Base-by-base conservation (phyloP, 2,888 invertebrate species). In the Torymus texanus region DNA sequence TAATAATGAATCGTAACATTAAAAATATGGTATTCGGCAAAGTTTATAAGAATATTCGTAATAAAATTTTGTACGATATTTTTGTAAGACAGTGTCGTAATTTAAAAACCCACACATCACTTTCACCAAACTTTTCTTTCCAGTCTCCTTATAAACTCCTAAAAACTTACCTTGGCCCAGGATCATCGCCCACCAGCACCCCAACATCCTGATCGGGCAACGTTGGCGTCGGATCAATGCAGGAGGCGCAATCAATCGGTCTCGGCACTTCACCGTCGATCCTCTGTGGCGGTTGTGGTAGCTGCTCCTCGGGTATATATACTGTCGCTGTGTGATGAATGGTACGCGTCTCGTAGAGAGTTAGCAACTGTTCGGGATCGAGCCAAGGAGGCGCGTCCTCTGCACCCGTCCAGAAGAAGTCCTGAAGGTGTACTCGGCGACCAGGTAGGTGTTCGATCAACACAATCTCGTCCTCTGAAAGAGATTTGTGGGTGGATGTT, bases 331-430 rank as follows among this genome's bases (percentile, higher is more conserved):
- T 86, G 68, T 87, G 89, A 77, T 88, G 87, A 53, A 88, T 78
- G 18, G 90, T 89, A 65, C 84, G 86, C n/a, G 88, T 89, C 81
- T 90, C 88, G 84, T 89, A 88, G 29, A 87, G 83, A 0, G 85
- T 89, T 66, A 90, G 78, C 2, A 87, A 85, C 53, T 90, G 90
- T 61, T 92, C 93, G 63, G 91, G 91, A 85, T 91, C 93, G 84
- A 92, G 92, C 86, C 91, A 93, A 11, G 93, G 92, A 0, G 94
- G 94, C 0, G 95, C 96, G 87, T 96, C 96, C 0, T 96, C 96
- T 0, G 95, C 95, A 0, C 96, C 96, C 0, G 96, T 96, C 97
- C 97, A 97, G 89, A 97, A 95, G 90, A 97, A 97, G 89, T 97
- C 96, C 86, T 96, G 96, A 77, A 97, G 91, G 62, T 93, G 93